A percentile compares a stretch with the other conserved stretches of the same genome.
Evolutionary conservation across 2,797 vertebrate genomes (phyloP).

Genomic region (Pseudomugil gertrudae): DNA sequence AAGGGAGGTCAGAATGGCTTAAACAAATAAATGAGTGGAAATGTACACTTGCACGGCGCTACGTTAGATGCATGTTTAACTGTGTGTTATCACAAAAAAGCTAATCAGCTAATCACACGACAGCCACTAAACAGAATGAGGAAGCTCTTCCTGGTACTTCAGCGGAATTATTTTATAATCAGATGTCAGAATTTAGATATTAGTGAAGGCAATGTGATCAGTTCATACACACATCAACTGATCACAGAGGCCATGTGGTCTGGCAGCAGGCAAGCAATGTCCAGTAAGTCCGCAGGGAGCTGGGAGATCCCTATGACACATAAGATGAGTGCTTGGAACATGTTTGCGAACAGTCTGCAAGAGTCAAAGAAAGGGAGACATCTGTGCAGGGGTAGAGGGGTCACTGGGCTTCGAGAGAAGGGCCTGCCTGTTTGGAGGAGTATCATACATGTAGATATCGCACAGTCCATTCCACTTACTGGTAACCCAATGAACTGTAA

Average conservation of each 20-base stretch:
- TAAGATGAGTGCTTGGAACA: slow-evolving; percentile 19
- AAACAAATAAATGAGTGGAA: not conserved
- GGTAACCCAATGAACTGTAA: slow-evolving; percentile 17
- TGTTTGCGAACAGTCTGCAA: slow-evolving; percentile 28
- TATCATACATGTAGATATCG: slow-evolving; percentile 53
- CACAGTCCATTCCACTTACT: slow-evolving; percentile 34
- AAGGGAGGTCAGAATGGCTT: not conserved
- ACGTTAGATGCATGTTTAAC: too few relatives aligned
- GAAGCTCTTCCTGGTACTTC: not conserved
- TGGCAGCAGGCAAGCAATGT: slow-evolving; percentile 59
- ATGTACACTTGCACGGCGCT: too few relatives aligned
- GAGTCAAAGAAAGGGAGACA: slow-evolving; percentile 40
- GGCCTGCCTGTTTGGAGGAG: slow-evolving; percentile 41
- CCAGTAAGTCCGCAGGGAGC: slow-evolving; percentile 51
- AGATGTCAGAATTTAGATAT: slow-evolving; percentile 14
- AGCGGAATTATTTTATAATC: slow-evolving; percentile 1
- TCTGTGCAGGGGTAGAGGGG: slow-evolving; percentile 48
- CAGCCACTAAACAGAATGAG: too few relatives aligned
- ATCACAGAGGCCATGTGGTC: slow-evolving; percentile 56
- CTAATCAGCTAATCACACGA: too few relatives aligned
- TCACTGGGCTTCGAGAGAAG: slow-evolving; percentile 56
- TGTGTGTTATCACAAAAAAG: too few relatives aligned
- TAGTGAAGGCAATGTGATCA: slow-evolving; percentile 7
- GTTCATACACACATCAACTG: slow-evolving; percentile 29
- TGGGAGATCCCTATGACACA: slow-evolving; percentile 54